Evolutionary conservation across 1,140 invertebrate species (phyloP), one percentile per base, ranked within the genome.

Genomic region (Drosophila pandora): DNA sequence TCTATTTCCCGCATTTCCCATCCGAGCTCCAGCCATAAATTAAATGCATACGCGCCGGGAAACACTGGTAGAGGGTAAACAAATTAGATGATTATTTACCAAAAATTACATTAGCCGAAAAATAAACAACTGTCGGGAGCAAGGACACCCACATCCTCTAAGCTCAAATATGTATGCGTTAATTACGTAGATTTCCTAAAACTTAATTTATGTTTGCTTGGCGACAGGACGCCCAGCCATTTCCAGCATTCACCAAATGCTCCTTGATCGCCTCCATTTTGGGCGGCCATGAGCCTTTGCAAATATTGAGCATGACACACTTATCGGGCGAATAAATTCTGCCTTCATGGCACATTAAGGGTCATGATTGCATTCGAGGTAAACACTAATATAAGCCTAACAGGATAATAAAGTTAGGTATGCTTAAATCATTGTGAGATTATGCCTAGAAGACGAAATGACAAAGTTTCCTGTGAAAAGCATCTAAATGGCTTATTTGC

Each of bases 261-360:
- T 25, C 23, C 22, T 25, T 54, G 23, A 13, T 34, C 34, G 39
- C 49, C 49, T 37, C 62, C 70, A 67, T 54, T 75, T 34, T 57
- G 68, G 49, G 43, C 41, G 43, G 48, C 59, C 54, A 58, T 47
- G 62, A 64, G 22, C 23, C 41, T 55, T 21, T 45, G 49, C 37
- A 32, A 47, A 63, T 53, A 63, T 67, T 50, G 59, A 32, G 63
- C 34, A 12, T 17, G 45, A 48, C 43, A 59, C 37, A 54, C 68
- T 68, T 82, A 77, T 68, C 73, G 62, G 73, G 45, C 75, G 71
- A 54, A 84, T 84, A 84, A 85, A 84, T 85, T 84, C 64, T 9
- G 25, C 56, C 49, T 61, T 52, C 59, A 49, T 69, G 76, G 79
- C 76, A 79, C 57, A 73, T 84, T 84, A 64, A 64, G 55, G 59